These are phyloP conservation scores for Gari tellinella DNA, from an alignment of 2,888 invertebrate species.

Conservation along the genomic window DNA sequence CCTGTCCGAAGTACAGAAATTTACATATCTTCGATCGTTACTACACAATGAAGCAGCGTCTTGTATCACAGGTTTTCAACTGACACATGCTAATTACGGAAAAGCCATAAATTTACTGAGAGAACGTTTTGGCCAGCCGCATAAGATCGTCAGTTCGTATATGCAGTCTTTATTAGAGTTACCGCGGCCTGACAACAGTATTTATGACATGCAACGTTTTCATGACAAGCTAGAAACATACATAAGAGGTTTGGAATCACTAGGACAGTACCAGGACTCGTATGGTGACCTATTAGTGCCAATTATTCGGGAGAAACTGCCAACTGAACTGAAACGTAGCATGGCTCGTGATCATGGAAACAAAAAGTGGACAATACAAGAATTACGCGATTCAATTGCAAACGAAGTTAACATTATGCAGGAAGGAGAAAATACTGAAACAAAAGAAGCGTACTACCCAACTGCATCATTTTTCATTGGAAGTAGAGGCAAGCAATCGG, in stretches of 20 bases:
- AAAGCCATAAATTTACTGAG: no score
- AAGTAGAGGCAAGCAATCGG: not conserved
- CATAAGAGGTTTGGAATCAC: conserved; percentile 33
- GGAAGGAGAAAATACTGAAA: not conserved
- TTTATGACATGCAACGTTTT: conserved; percentile 19
- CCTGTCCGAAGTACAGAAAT: no score
- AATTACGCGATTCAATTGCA: conserved; percentile 20
- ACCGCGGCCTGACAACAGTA: conserved; percentile 2
- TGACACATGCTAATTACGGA: no score
- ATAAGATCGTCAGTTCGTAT: conserved; percentile 3
- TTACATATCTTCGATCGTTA: no score
- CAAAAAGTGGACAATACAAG: conserved; percentile 14
- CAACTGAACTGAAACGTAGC: conserved; percentile 10
- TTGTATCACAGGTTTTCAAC: no score
- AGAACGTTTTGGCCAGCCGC: no score
- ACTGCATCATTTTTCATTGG: conserved; percentile 1
- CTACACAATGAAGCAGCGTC: no score
- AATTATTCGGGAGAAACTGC: conserved; percentile 31
- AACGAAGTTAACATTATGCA: conserved; percentile 26
- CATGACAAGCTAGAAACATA: conserved; percentile 33
- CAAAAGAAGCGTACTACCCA: not conserved
- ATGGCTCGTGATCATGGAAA: conserved; percentile 14
- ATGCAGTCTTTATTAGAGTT: conserved; percentile 27
- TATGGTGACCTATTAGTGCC: conserved; percentile 33
- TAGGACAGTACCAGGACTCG: conserved; percentile 21